Evolutionary conservation across 64 coral and sea anemone genomes (phyloP), one percentile per base, ranked within the genome.

Genomic region (Pocillopora verrucosa): DNA sequence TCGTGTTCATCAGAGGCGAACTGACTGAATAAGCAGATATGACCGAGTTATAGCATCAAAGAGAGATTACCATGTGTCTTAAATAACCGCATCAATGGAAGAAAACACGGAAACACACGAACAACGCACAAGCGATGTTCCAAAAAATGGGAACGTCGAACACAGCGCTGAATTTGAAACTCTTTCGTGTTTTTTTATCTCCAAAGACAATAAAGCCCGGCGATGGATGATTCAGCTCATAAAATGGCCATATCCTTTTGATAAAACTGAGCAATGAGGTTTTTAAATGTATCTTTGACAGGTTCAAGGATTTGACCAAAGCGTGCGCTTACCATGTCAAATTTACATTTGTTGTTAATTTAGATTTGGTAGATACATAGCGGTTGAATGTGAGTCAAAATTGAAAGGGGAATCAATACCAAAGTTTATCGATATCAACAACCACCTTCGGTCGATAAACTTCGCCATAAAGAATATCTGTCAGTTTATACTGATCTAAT

Each of bases 171-270:
- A 92, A 64, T 90, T 98, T 59, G 89, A 98, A 56, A 82, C 85
- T 2, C 57, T 76, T 19, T 98, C 95, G 4, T 98, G 95, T 70
- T 94, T 98, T 59, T 74, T 94, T 10, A 76, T 98, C 14, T 80
- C 86, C 22, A 88, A 89, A 77, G 64, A 94, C 51, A 88, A 87
- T 22, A 67, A 83, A 60, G 69, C 86, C 17, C 81, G 95, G 51
- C 91, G 69, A 87, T 98, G 89, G 87, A 72, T 89, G 67, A 94
- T 98, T 67, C 95, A 88, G 14, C 75, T 98, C 1, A 69, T 98
- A 38, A 88, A 91, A 63, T 94, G 87, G 86, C 92, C 89, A 98
- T 98, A 98, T 98, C 95, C 92, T 98, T 98, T 94, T 16, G 60
- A 57, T 45, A 73, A 75, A 75, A 24, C 16, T 75, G 16, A 25